Conservation (phyloP, 2,888 invertebrate genomes). For the Hedychridium roseum region DNA sequence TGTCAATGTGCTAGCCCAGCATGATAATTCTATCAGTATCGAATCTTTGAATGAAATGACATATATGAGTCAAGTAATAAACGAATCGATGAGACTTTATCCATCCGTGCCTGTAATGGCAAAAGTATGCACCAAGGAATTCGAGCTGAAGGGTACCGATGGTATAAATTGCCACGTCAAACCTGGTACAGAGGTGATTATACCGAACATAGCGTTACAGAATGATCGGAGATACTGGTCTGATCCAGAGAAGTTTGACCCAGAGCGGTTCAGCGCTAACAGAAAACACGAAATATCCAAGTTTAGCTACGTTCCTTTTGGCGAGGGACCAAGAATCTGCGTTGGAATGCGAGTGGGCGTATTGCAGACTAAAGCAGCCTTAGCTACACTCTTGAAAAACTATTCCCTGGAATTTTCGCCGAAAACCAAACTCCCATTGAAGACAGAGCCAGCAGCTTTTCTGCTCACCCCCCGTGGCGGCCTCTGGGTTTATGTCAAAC, state of each 20-base stretch:
- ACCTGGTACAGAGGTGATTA: conserved; percentile 30
- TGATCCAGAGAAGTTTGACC: conserved; percentile 42
- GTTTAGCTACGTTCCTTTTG: conserved; percentile 43
- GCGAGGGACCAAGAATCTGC: conserved; percentile 51
- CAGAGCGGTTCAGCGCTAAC: conserved; percentile 43
- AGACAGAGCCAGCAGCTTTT: neutral
- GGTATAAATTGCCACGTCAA: conserved; percentile 34
- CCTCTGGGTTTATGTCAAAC: conserved; percentile 34
- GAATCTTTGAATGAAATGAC: conserved; percentile 65
- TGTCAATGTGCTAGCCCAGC: conserved; percentile 42
- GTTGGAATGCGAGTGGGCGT: conserved; percentile 45
- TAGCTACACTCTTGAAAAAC: conserved; percentile 28
- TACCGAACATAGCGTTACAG: conserved; percentile 32
- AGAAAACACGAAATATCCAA: conserved; percentile 31
- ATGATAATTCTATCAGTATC: conserved; percentile 61
- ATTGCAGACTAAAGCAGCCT: conserved; percentile 37
- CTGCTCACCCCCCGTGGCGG: conserved; percentile 23
- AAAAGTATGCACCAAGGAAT: conserved; percentile 37
- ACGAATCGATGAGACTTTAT: conserved; percentile 40
- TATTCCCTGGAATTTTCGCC: conserved; percentile 38
- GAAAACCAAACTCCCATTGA: conserved; percentile 36
- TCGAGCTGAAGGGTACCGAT: conserved; percentile 41
- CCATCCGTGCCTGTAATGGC: conserved; percentile 16
- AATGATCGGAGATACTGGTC: conserved; percentile 38
- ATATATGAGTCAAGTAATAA: conserved; percentile 66